Percentiles rank a stretch among this genome's conserved stretches.
These are phyloP conservation scores for Synanceia verrucosa DNA, from an alignment of 2,797 vertebrate species.

Conservation along the genomic window DNA sequence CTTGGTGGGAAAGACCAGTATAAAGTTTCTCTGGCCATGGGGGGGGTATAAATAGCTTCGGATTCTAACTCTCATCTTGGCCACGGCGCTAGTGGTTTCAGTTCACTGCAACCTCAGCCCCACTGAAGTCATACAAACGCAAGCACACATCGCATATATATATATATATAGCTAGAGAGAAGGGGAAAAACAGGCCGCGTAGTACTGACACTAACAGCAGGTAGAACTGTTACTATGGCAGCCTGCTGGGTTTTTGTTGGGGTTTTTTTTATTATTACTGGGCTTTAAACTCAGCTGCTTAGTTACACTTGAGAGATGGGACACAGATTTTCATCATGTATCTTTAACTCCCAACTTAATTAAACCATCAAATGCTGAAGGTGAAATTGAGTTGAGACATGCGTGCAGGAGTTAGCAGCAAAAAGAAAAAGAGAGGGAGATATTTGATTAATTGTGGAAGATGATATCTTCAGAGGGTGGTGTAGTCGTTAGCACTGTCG, in stretches of 20 bases:
- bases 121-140: conserved; percentile 54
- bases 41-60: conserved; percentile 69
- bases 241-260: conserved; percentile 27
- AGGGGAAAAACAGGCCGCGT: conserved; percentile 1
- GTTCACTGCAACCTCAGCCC: conserved; percentile 57
- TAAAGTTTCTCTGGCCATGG: conserved; percentile 67
- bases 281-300: conserved; percentile 45
- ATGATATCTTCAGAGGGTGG: neutral
- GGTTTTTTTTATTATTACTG: conserved; percentile 51
- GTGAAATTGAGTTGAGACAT: neutral
- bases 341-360: conserved; percentile 15
- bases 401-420: neutral
- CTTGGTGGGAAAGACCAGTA: conserved; percentile 71
- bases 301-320: conserved; percentile 8
- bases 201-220: conserved; percentile 45
- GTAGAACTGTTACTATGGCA: conserved; percentile 40
- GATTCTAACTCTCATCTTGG: conserved; percentile 62
- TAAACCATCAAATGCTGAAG: neutral
- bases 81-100: conserved; percentile 66
- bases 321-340: conserved; percentile 13
- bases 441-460: neutral
- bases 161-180: conserved; percentile 12
- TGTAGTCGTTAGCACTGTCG: too few relatives aligned
- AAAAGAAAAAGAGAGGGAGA: neutral
- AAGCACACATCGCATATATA: conserved; percentile 19